Evolutionary conservation across 37 sponge, comb jelly and placozoan species (phyloP).

Genomic region (Oopsacas minuta): DNA sequence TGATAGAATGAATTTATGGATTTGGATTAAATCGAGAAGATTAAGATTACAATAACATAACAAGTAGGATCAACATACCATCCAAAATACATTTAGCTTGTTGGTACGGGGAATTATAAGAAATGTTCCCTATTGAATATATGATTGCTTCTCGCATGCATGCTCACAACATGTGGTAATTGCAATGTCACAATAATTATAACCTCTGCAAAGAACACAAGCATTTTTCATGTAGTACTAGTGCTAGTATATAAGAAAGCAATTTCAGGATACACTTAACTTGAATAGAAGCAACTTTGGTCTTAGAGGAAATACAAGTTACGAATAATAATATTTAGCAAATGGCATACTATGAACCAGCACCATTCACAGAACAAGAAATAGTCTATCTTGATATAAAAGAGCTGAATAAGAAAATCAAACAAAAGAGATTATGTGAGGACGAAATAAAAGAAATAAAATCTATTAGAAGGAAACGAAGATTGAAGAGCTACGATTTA

Average conservation of each 20-base stretch:
- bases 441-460: slow-evolving; percentile 11
- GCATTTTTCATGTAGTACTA: background rate
- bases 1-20: too few relatives aligned
- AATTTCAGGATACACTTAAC: background rate
- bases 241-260: background rate
- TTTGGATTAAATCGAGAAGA: too few relatives aligned
- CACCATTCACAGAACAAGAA: slow-evolving; percentile 6
- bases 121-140: too few relatives aligned
- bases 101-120: too few relatives aligned
- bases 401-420: background rate
- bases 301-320: background rate
- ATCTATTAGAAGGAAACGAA: background rate
- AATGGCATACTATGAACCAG: slow-evolving; percentile 9
- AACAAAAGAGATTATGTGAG: background rate
- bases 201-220: too few relatives aligned
- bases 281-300: background rate
- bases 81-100: too few relatives aligned
- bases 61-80: too few relatives aligned
- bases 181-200: too few relatives aligned
- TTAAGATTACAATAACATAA: too few relatives aligned
- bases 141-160: too few relatives aligned
- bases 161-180: too few relatives aligned
- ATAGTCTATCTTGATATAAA: slow-evolving; percentile 12
- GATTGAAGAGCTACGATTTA: slow-evolving; percentile 11
- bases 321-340: background rate